Conservation (phyloP, 2,888 invertebrate species). For the Clivina fossor region DNA sequence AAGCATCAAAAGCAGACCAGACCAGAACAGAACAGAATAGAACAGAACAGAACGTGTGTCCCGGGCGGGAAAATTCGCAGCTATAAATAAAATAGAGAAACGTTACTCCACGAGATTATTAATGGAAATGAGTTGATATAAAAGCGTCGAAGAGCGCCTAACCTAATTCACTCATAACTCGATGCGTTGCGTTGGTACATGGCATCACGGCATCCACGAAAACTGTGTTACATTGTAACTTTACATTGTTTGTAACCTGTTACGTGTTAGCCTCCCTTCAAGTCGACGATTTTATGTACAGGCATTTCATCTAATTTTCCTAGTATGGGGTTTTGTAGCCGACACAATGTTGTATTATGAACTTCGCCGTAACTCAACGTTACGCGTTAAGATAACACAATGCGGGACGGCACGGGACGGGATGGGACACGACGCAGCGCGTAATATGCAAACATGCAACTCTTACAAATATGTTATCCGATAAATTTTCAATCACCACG, state of each 20-base stretch:
- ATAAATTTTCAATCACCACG: no score
- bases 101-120: slow-evolving; percentile 20
- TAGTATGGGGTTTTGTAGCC: slow-evolving; percentile 13
- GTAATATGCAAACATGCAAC: no score
- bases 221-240: slow-evolving; percentile 10
- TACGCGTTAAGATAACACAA: no score
- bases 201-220: slow-evolving; percentile 1
- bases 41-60: no score
- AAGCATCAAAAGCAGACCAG: no score
- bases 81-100: slow-evolving; percentile 22
- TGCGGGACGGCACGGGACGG: no score
- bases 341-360: slow-evolving; percentile 12
- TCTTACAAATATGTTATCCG: no score
- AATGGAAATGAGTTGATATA: slow-evolving; percentile 25
- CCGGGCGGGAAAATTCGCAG: slow-evolving; percentile 14
- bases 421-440: no score
- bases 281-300: slow-evolving; percentile 8
- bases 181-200: slow-evolving; percentile 14
- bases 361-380: slow-evolving; percentile 13
- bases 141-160: slow-evolving; percentile 17
- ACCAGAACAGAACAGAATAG: no score
- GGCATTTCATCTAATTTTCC: slow-evolving; percentile 23
- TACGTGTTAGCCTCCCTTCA: background rate
- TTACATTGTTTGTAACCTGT: slow-evolving; percentile 12
- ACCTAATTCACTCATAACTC: slow-evolving; percentile 12